Evolutionary conservation across 1,140 invertebrate species (phyloP), one percentile per base, ranked within the genome.

Genomic region (Bombus polaris): DNA sequence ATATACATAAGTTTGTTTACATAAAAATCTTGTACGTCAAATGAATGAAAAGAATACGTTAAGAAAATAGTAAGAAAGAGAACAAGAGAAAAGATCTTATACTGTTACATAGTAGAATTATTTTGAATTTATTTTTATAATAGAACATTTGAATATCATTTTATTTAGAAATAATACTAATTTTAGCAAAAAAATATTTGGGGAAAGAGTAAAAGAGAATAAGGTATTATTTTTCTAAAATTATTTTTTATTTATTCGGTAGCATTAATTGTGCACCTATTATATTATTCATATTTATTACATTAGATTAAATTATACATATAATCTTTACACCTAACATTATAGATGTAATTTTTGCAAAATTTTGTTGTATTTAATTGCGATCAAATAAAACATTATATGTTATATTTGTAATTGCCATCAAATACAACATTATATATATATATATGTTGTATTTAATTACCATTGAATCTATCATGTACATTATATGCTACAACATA

Each of bases 231-330:
- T 15, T n/a, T 5, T 18, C 8, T 59, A 87, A 13, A 37, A 42
- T 25, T 62, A 76, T 35, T 62, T 25, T 72, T 78, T 39, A 32
- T 2, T 85, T 78, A 72, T 39, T 39, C 18, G 6, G 47, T 35
- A 66, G 32, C 8, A 25, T 39, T n/a, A 44, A 42, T 44, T 65
- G n/a, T 9, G 8, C 6, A 39, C 15, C 18, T 35, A 73, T 79
- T 37, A 85, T 65, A 53, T 66, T 66, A 59, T 79, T 39, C 13
- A 35, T 28, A 73, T 65, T 65, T 65, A 18, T 68, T 72, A 66
- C n/a, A 47, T 73, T 39, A 32, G 18, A 53, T 62, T 66, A 35
- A 18, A 66, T 32, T 18, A 83, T 13, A 53, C 35, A 68, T 47
- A 57, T 39, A 53, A 70, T 47, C 4, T 15, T 39, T 62, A 59